These are phyloP conservation scores for Aethina tumida DNA, from an alignment of 1,140 invertebrate genomes.

Conservation along the genomic window DNA sequence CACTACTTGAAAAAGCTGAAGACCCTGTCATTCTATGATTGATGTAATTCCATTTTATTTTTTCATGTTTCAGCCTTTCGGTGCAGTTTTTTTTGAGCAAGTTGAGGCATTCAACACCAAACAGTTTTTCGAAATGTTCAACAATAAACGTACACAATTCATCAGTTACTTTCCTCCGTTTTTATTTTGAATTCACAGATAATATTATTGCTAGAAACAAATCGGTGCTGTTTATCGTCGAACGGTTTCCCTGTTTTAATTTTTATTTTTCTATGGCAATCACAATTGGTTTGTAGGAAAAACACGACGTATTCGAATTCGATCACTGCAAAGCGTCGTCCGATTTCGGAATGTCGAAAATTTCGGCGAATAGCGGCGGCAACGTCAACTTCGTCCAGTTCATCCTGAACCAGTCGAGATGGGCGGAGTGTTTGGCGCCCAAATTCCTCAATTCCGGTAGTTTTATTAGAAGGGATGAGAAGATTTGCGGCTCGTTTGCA, in stretches of 20 bases:
- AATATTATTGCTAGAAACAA: background rate
- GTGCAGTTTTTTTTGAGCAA: slow-evolving; percentile 25
- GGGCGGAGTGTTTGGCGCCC: slow-evolving; percentile 73
- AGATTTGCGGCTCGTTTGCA: slow-evolving; percentile 43
- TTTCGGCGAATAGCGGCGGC: slow-evolving; percentile 91
- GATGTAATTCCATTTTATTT: slow-evolving; percentile 7
- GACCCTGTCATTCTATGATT: slow-evolving; percentile 27
- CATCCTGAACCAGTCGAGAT: slow-evolving; percentile 82
- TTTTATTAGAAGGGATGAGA: slow-evolving; percentile 59
- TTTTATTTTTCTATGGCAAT: slow-evolving; percentile 17
- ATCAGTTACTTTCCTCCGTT: background rate
- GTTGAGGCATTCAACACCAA: slow-evolving; percentile 16
- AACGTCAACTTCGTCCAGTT: slow-evolving; percentile 79
- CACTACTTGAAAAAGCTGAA: slow-evolving; percentile 23
- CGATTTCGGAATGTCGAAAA: slow-evolving; percentile 93
- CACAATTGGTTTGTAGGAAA: slow-evolving; percentile 12
- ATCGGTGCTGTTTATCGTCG: no score
- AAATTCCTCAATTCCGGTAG: slow-evolving; percentile 72
- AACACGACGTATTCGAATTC: slow-evolving; percentile 6
- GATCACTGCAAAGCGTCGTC: slow-evolving; percentile 62
- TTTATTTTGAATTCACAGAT: background rate
- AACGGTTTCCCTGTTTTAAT: slow-evolving; percentile 7
- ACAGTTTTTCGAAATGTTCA: background rate
- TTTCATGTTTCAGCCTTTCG: slow-evolving; percentile 17
- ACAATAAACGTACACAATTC: background rate